Base-by-base conservation (phyloP, 2,888 invertebrate genomes). In the Epistrophe eligans region DNA sequence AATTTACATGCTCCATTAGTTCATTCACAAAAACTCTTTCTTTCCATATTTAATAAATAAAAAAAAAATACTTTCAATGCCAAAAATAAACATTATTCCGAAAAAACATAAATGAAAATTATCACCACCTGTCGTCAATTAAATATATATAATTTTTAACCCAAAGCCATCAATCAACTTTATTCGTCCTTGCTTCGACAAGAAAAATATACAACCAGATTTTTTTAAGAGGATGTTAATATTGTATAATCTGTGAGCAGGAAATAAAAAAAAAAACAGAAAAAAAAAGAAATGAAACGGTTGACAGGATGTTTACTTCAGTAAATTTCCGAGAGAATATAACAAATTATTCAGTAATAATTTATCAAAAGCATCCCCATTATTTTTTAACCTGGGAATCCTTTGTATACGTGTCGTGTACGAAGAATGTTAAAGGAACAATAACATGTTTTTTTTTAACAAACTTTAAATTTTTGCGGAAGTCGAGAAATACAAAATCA, bases 131-230 rank as follows among this genome's bases (percentile, higher is more conserved):
- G 55, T 55, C 55, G 19, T 28, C 55, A 55, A 28, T 55, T 55
- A 28, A 15, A 7, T 15, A 15, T 8, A 57, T 8, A 57, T 57
- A 57, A 32, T 57, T 57, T 32, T 57, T 9, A 32, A 8, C n/a
- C 3, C 50, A 52, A 52, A 24, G 4, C 4, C 28, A 28, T 57
- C 55, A 57, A 57, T 57, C 55, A 57, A 32, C n/a, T 57, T 32
- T 57, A 57, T 57, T 57, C 55, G 32, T 57, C 55, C 55, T 57
- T 57, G n/a, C 32, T 57, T 57, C 32, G 32, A 32, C 55, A 57
- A 9, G 4, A n/a, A 32, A 15, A 28, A 24, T 11, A 24, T 24
- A 28, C 13, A 57, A 32, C 9, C 32, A 28, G 55, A 32, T n/a
- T 45, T 32, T 24, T 32, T n/a, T 11, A 28, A 57, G 32, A 32